Evolutionary conservation across 2,888 invertebrate genomes (phyloP), one percentile per base, ranked within the genome.

Genomic region (Metallyticus violacea): DNA sequence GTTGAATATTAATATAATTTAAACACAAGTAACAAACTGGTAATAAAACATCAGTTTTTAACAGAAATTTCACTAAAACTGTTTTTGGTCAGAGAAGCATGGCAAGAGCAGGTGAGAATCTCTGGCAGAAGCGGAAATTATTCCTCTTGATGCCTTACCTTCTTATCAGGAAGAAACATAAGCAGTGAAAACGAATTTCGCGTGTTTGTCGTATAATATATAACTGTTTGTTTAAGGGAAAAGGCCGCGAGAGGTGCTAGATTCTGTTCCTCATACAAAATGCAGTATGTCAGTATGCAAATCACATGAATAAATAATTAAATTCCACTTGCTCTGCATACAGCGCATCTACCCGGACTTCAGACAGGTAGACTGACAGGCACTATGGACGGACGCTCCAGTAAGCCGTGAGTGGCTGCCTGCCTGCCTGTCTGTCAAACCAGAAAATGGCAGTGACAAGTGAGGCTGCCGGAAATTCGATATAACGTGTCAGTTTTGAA

Each of bases 261-360:
- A 30, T 40, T 29, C 30, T 30, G 30, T 25, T 25, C 81, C 40
- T 82, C 82, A 82, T 82, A 26, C 82, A 82, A 62, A 27, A 82
- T 82, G 40, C 82, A 82, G 27, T 82, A 40, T 26, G 82, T 82
- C 82, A 82, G 82, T 82, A 82, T 82, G 82, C 82, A 82, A 82
- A 82, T 82, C 82, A 76, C 76, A 82, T 76, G 82, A 82, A 82
- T 82, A 82, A 82, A 82, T 82, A 82, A 82, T 82, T 82, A 82
- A 76, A 82, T 76, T 76, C 82, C 76, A 40, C 62, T 81, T 81
- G 81, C 81, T 81, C 28, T 81, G 81, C 30, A 81, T 29, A 40
- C 40, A 81, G 30, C 40, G 29, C n/a, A 29, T 27, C 40, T 62
- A 62, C 40, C 15, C 40, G 3, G 40, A 62, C 40, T 62, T 62